Evolutionary conservation across 2,113 vertebrate genomes (phyloP).

Genomic region (Diphyllodes magnificus): DNA sequence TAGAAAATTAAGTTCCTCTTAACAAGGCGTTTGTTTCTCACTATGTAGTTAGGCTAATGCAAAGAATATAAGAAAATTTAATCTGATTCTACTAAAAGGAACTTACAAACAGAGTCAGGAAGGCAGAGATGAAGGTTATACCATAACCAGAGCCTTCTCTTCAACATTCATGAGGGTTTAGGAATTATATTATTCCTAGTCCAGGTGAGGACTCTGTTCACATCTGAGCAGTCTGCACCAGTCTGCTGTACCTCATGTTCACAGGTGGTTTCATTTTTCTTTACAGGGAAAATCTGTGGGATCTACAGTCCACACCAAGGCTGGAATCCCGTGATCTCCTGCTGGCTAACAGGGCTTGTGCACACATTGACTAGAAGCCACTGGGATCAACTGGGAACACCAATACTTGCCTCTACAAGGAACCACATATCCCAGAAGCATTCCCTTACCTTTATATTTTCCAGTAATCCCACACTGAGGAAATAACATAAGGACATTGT

Average conservation of each 20-base stretch:
- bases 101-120: background rate
- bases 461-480: background rate
- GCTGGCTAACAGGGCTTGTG: background rate
- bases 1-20: background rate
- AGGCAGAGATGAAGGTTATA: background rate
- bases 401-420: background rate
- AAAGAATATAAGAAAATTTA: background rate
- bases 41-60: background rate
- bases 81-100: slow-evolving; percentile 6
- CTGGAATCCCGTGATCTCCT: background rate
- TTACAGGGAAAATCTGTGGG: background rate
- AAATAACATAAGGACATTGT: slow-evolving; percentile 24
- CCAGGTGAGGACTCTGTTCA: background rate
- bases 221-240: background rate
- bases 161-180: background rate
- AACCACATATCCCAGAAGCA: background rate
- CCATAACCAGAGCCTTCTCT: background rate
- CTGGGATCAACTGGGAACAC: background rate
- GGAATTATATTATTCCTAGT: background rate
- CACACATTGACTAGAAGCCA: background rate
- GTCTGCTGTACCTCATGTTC: background rate
- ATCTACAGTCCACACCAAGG: background rate
- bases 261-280: background rate
- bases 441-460: background rate
- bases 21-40: background rate